Conservation (phyloP, 1,140 invertebrate species). For the Cydia fagiglandana region DNA sequence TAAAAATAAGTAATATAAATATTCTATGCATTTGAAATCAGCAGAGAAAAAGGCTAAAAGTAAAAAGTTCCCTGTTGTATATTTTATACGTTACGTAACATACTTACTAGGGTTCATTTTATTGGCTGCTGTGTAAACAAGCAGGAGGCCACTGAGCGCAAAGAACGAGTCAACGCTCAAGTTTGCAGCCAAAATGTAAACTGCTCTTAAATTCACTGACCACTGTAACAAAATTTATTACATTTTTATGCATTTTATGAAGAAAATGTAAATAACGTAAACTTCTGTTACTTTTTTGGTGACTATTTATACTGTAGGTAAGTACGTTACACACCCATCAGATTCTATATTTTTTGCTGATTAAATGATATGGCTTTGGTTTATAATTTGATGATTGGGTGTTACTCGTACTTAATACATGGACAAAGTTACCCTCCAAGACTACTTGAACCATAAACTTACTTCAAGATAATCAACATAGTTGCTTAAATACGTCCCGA, state of each 20-base stretch:
- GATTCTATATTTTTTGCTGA: too few species aligned
- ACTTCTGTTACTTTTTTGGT: too few species aligned
- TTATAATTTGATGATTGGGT: too few species aligned
- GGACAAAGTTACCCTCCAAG: too few species aligned
- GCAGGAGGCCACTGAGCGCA: constrained; percentile 81
- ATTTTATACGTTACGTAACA: background rate
- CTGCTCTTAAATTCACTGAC: constrained; percentile 41
- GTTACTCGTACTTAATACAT: too few species aligned
- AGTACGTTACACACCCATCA: too few species aligned
- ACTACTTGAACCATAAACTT: constrained; percentile 34
- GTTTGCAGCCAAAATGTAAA: constrained; percentile 59
- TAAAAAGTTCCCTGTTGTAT: too few species aligned
- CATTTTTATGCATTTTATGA: background rate
- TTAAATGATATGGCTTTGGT: too few species aligned
- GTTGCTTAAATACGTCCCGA: constrained; percentile 41
- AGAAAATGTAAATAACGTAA: background rate
- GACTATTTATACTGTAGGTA: too few species aligned
- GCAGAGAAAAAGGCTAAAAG: too few species aligned
- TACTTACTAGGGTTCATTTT: constrained; percentile 54
- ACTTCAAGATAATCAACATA: constrained; percentile 41
- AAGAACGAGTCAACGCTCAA: constrained; percentile 81
- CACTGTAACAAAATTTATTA: constrained; percentile 48
- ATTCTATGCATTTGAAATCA: too few species aligned
- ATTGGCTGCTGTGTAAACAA: constrained; percentile 80
- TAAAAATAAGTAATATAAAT: too few species aligned